Conservation (phyloP, 2,888 invertebrate species). For the Sepioteuthis lessoniana region DNA sequence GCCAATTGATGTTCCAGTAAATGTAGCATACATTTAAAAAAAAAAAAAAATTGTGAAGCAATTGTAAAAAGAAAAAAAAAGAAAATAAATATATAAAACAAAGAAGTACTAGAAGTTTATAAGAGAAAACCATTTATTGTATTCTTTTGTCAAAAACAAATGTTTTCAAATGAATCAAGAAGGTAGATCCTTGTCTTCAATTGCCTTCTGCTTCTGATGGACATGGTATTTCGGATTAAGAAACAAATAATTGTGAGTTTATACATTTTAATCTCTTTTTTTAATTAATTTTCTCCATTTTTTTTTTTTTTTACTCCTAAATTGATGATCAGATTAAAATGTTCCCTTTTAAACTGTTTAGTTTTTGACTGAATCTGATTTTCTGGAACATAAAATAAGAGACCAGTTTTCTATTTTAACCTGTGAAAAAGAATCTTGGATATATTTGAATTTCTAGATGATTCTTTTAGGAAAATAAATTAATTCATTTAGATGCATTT, state of each 20-base stretch:
- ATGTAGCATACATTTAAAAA: background rate
- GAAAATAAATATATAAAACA: background rate
- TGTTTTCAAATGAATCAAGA: constrained; percentile 8
- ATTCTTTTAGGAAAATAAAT: too few species aligned
- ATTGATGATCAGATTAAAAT: background rate
- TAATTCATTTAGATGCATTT: too few species aligned
- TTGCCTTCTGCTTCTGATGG: background rate
- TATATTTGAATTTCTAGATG: too few species aligned
- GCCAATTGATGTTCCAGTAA: background rate
- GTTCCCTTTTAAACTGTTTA: background rate
- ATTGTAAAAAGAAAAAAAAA: background rate
- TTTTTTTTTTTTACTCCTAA: background rate
- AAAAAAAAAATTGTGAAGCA: background rate
- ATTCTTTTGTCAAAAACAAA: background rate
- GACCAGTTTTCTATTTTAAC: too few species aligned
- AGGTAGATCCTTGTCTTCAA: background rate
- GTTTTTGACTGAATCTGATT: too few species aligned
- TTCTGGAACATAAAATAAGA: too few species aligned
- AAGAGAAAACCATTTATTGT: background rate
- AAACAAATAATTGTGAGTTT: background rate
- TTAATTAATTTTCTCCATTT: background rate
- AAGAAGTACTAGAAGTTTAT: background rate
- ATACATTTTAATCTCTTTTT: background rate
- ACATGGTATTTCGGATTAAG: background rate
- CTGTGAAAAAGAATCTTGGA: too few species aligned